These are phyloP conservation scores for Oopsacas minuta DNA, from an alignment of 37 sponge, comb jelly and placozoan genomes.

Conservation along the genomic window DNA sequence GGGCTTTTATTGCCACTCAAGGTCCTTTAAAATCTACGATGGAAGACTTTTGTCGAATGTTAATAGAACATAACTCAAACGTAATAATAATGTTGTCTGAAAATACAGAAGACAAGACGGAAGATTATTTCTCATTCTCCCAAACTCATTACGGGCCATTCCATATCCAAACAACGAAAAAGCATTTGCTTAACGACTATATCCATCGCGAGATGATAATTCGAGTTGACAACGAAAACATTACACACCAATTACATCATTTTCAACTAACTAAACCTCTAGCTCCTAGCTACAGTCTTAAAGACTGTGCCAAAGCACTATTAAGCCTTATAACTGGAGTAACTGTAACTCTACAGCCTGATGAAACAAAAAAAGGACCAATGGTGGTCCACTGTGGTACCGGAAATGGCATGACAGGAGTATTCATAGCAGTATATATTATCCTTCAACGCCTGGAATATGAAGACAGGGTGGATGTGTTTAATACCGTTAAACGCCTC, in stretches of 20 bases:
- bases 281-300: background rate
- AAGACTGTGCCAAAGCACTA: background rate
- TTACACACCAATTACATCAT: background rate
- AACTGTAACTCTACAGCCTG: background rate
- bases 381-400: background rate
- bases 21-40: background rate
- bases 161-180: background rate
- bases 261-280: background rate
- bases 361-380: background rate
- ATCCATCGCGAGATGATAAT: background rate
- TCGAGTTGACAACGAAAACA: background rate
- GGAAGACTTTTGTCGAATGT: background rate
- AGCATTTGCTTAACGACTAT: constrained; percentile 8
- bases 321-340: background rate
- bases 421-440: background rate
- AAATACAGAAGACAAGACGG: background rate
- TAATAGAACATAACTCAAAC: background rate
- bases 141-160: background rate
- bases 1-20: constrained; percentile 1
- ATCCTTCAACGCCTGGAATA: background rate
- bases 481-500: background rate
- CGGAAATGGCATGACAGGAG: constrained; percentile 1
- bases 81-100: constrained; percentile 11
- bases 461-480: background rate
- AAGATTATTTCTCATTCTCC: background rate